Evolutionary conservation across 2,888 invertebrate genomes (phyloP).

Genomic region (Trachelus stipa): DNA sequence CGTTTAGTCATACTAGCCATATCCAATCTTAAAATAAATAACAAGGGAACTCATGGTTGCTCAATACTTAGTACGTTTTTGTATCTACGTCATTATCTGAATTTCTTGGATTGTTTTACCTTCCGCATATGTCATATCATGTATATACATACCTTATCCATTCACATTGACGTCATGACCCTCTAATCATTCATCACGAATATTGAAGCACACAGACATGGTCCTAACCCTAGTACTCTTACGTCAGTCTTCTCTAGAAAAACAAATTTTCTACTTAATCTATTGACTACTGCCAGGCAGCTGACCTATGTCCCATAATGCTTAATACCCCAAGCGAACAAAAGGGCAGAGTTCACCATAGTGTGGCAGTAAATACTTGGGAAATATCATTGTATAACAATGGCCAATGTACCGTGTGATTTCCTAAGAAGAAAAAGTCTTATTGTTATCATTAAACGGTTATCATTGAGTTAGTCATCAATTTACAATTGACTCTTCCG

Average conservation of each 20-base stretch:
- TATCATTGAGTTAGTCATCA: neutral
- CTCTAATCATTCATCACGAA: neutral
- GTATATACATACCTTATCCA: neutral
- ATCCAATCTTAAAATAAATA: neutral
- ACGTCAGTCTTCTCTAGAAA: neutral
- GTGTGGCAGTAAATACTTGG: neutral
- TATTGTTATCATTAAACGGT: neutral
- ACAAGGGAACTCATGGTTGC: neutral
- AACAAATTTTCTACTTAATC: neutral
- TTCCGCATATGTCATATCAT: neutral
- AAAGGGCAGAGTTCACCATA: neutral
- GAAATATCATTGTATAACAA: neutral
- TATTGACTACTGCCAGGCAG: neutral
- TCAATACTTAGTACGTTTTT: neutral
- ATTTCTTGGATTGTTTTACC: neutral
- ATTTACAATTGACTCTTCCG: neutral
- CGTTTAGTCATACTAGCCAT: neutral
- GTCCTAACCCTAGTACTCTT: neutral
- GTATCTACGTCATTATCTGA: neutral
- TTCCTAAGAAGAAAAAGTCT: neutral
- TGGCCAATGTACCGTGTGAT: neutral
- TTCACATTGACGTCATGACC: neutral
- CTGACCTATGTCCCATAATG: neutral
- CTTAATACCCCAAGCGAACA: neutral
- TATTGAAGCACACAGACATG: neutral